These are phyloP conservation scores for Lepus americanus DNA, from an alignment of 2,113 vertebrate species.

Conservation along the genomic window DNA sequence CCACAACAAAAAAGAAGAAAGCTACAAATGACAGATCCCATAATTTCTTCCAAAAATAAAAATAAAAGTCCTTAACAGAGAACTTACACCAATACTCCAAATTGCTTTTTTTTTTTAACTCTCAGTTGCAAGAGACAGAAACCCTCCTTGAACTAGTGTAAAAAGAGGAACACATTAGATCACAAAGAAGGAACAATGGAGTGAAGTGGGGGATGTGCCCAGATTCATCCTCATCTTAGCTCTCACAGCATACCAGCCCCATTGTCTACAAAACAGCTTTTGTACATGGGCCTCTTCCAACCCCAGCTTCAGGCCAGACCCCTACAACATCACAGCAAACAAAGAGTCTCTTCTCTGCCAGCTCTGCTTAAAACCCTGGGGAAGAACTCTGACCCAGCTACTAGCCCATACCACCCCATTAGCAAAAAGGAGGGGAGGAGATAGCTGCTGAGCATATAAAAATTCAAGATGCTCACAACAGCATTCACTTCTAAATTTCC, in stretches of 20 bases:
- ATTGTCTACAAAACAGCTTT: background rate
- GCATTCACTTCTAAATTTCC: slow-evolving; percentile 4
- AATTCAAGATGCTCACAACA: background rate
- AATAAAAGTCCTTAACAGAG: background rate
- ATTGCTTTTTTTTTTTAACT: background rate
- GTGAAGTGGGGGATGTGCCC: background rate
- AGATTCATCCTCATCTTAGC: background rate
- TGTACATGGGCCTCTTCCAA: background rate
- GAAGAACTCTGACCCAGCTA: background rate
- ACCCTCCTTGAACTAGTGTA: background rate
- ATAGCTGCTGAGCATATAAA: background rate
- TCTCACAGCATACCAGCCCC: background rate
- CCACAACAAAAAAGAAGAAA: slow-evolving; percentile 17
- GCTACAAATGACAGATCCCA: slow-evolving; percentile 23
- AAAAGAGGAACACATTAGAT: background rate
- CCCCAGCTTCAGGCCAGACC: background rate
- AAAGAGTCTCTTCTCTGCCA: background rate
- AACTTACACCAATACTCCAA: background rate
- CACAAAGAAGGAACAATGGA: background rate
- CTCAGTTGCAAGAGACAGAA: slow-evolving; percentile 17
- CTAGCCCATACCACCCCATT: background rate
- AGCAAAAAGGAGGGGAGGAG: background rate
- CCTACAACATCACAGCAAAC: background rate
- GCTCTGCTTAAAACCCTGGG: background rate
- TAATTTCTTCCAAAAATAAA: slow-evolving; percentile 54